Conservation (phyloP, 2,797 vertebrate species). For the Fistularia tabacaria region DNA sequence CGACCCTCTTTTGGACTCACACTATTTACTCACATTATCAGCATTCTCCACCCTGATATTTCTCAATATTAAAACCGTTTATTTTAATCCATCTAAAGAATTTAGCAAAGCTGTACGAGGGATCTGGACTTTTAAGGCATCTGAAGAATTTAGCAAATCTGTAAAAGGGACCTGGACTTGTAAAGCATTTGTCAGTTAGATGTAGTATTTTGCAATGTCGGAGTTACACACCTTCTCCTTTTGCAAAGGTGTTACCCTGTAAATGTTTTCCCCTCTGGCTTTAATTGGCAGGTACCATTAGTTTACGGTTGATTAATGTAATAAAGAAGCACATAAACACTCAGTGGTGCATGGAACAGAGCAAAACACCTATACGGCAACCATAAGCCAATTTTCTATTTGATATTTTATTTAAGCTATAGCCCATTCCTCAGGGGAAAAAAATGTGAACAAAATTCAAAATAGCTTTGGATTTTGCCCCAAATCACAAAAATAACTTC, state of each 20-base stretch:
- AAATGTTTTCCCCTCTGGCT: conserved; percentile 22
- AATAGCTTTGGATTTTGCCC: conserved; percentile 12
- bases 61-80: too few relatives aligned
- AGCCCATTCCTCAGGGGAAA: neutral
- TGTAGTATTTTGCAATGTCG: conserved; percentile 16
- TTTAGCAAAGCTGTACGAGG: too few relatives aligned
- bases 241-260: conserved; percentile 17
- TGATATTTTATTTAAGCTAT: neutral
- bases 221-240: conserved; percentile 32
- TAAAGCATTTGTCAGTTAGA: conserved; percentile 41
- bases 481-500: conserved; percentile 36
- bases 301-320: conserved; percentile 7
- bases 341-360: neutral
- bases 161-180: conserved; percentile 22
- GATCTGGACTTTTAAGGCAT: neutral
- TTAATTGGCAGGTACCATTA: conserved; percentile 17
- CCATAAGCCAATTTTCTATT: too few relatives aligned
- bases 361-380: too few relatives aligned
- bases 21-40: too few relatives aligned
- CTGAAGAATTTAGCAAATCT: conserved; percentile 32
- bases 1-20: too few relatives aligned
- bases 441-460: neutral
- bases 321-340: neutral
- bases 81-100: too few relatives aligned
- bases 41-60: too few relatives aligned